Evolutionary conservation across 2,888 invertebrate genomes (phyloP).

Genomic region (Amphipyra berbera): DNA sequence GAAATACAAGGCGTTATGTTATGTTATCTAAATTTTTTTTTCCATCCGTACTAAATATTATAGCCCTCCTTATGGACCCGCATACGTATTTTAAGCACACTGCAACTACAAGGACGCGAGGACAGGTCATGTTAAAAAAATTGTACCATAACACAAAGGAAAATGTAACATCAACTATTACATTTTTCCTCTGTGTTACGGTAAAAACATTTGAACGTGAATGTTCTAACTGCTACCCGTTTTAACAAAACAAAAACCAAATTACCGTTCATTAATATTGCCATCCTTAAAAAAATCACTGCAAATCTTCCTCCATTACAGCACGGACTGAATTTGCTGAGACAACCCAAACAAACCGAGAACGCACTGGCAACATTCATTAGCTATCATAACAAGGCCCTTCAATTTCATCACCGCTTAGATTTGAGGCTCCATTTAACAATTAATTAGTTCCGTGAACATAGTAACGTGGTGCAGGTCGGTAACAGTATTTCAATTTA

Average conservation of each 20-base stretch:
- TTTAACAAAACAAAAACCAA: neutral
- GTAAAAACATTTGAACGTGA: too few relatives aligned
- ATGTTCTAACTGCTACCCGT: neutral
- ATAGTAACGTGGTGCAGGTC: conserved; percentile 41
- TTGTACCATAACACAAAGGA: too few relatives aligned
- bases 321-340: conserved; percentile 25
- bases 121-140: too few relatives aligned
- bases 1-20: too few relatives aligned
- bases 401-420: conserved; percentile 51
- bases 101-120: too few relatives aligned
- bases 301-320: conserved; percentile 14
- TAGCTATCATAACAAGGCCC: conserved; percentile 51
- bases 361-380: conserved; percentile 44
- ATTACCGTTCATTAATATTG: neutral
- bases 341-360: conserved; percentile 41
- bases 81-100: too few relatives aligned
- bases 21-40: too few relatives aligned
- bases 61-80: too few relatives aligned
- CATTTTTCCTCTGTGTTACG: too few relatives aligned
- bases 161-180: too few relatives aligned
- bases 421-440: conserved; percentile 62
- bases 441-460: conserved; percentile 69
- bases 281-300: conserved; percentile 11
- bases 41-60: too few relatives aligned
- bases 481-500: conserved; percentile 34